phyloP scores from a whole-genome alignment of 2,888 invertebrate genomes.

The Mamestra brassicae region DNA sequence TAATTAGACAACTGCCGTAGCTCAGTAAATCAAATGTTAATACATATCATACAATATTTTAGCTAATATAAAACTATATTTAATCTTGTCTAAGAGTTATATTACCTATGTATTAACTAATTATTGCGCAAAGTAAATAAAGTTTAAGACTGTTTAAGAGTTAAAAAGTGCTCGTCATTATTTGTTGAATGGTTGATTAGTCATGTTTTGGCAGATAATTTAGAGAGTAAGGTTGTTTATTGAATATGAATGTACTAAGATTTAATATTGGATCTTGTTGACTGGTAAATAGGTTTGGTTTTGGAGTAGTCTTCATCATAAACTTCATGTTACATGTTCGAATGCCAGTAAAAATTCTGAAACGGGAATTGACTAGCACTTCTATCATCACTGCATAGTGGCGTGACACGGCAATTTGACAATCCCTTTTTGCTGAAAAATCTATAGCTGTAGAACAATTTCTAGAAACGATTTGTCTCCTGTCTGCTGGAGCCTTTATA shows the following conservation, averaged over 20 bases:
- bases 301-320: not conserved
- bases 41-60: conserved; percentile 50
- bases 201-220: conserved; percentile 18
- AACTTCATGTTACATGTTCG: not conserved
- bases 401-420: too few species aligned
- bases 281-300: not conserved
- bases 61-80: conserved; percentile 43
- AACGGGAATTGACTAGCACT: too few species aligned
- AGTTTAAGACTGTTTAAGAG: not conserved
- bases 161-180: conserved; percentile 25
- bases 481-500: too few species aligned
- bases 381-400: too few species aligned
- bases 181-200: conserved; percentile 14
- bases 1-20: conserved; percentile 52
- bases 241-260: not conserved
- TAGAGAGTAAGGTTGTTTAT: not conserved
- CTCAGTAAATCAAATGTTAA: conserved; percentile 46
- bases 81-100: conserved; percentile 25
- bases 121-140: conserved; percentile 43
- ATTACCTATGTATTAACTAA: conserved; percentile 34
- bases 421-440: too few species aligned
- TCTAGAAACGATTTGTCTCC: too few species aligned
- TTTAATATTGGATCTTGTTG: not conserved
- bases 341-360: not conserved
- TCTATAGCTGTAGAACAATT: too few species aligned